Percentiles rank a stretch among this genome's conserved stretches.
phyloP scores from a whole-genome alignment of 1,140 invertebrate species.

The Drosophila kurseongensis region DNA sequence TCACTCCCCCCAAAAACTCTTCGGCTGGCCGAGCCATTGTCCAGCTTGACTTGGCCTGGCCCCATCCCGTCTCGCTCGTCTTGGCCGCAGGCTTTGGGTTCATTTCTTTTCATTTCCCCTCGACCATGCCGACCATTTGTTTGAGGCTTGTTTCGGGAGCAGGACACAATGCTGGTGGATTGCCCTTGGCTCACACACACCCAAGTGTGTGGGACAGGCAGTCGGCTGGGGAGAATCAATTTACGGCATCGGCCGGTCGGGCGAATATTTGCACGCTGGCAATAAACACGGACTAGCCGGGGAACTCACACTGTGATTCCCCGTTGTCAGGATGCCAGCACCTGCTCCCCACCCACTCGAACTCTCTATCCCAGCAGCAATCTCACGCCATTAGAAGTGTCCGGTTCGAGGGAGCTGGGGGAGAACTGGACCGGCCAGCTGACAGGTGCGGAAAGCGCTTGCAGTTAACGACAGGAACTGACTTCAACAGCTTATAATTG shows the following conservation, averaged over 20 bases:
- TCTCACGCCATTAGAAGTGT: slow-evolving; percentile 12
- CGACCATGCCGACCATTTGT: slow-evolving; percentile 17
- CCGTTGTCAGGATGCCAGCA: too few relatives aligned
- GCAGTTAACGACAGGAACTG: slow-evolving; percentile 56
- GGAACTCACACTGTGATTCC: background rate
- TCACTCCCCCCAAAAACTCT: background rate
- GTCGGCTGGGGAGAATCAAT: slow-evolving; percentile 16
- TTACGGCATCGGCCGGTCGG: slow-evolving; percentile 20
- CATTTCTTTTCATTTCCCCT: slow-evolving; percentile 8
- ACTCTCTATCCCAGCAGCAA: slow-evolving; percentile 3
- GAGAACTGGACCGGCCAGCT: background rate
- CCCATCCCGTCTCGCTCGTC: background rate
- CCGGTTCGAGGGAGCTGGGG: background rate
- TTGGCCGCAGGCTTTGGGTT: slow-evolving; percentile 4
- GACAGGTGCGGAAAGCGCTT: slow-evolving; percentile 47
- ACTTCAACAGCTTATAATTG: slow-evolving; percentile 66
- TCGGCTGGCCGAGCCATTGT: slow-evolving; percentile 2
- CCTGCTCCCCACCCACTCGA: background rate
- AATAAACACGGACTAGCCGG: slow-evolving; percentile 11
- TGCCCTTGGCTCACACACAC: slow-evolving; percentile 25
- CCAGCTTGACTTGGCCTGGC: slow-evolving; percentile 19
- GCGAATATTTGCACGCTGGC: slow-evolving; percentile 40
- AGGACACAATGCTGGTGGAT: slow-evolving; percentile 13
- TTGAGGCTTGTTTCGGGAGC: slow-evolving; percentile 23
- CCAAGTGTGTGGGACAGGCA: background rate